Evolutionary conservation across 1,140 invertebrate species (phyloP).

Genomic region (Ips typographus): DNA sequence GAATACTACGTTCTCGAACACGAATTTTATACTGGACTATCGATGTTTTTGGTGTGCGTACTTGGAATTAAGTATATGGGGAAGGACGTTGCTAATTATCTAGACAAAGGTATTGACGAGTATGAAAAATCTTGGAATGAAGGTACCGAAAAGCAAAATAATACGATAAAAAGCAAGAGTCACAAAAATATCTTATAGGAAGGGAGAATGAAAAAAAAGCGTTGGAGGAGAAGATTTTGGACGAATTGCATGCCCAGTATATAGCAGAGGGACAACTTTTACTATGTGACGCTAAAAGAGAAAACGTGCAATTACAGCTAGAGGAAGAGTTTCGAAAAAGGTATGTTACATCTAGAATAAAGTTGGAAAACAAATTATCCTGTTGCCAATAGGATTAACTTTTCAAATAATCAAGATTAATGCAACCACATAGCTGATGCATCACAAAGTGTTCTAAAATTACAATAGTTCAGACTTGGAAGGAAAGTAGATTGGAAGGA

Average conservation of each 20-base stretch:
- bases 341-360: slow-evolving; percentile 1
- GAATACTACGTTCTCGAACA: slow-evolving; percentile 91
- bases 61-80: slow-evolving; percentile 68
- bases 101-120: slow-evolving; percentile 74
- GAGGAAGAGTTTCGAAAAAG: slow-evolving; percentile 87
- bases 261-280: slow-evolving; percentile 71
- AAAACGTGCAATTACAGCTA: slow-evolving; percentile 86
- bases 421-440: too few relatives aligned
- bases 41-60: slow-evolving; percentile 64
- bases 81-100: slow-evolving; percentile 57
- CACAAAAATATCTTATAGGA: slow-evolving; percentile 1
- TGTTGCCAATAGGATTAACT: too few relatives aligned
- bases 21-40: slow-evolving; percentile 79
- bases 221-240: slow-evolving; percentile 61
- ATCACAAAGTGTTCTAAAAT: too few relatives aligned
- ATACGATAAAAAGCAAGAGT: slow-evolving; percentile 12
- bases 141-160: slow-evolving; percentile 44
- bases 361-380: not conserved
- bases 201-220: slow-evolving; percentile 57
- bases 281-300: slow-evolving; percentile 81
- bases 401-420: too few relatives aligned
- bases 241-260: slow-evolving; percentile 73
- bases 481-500: too few relatives aligned
- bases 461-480: too few relatives aligned
- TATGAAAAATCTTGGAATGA: slow-evolving; percentile 43